Evolutionary conservation across 1,140 invertebrate genomes (phyloP).

Genomic region (Drosophila santomea): DNA sequence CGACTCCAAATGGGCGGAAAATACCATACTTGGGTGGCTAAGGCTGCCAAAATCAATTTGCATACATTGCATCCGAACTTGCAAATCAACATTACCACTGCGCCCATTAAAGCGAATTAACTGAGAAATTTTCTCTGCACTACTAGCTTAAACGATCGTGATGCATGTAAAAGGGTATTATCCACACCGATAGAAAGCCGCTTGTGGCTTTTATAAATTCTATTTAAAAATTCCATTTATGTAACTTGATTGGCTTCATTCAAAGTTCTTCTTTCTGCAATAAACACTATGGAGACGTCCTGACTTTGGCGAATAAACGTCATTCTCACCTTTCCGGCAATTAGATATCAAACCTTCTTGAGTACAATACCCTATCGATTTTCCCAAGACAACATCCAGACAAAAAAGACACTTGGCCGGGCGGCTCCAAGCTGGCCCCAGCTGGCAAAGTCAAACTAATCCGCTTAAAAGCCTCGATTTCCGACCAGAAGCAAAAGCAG

Average conservation of each 20-base stretch:
- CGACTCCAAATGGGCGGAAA: not conserved
- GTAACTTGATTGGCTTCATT: conserved; percentile 16
- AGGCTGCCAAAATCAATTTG: conserved; percentile 20
- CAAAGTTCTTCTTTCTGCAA: not conserved
- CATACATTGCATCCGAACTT: conserved; percentile 10
- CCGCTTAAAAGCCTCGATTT: conserved; percentile 76
- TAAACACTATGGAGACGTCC: not conserved
- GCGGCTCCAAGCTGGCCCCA: conserved; percentile 46
- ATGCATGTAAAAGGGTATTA: not conserved
- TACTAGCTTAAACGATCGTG: no score
- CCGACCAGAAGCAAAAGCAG: conserved; percentile 28
- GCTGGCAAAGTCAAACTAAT: conserved; percentile 75
- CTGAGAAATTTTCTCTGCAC: not conserved
- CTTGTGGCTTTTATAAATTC: not conserved
- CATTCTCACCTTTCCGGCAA: conserved; percentile 49
- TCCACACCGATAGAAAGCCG: not conserved
- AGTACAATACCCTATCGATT: conserved; percentile 76
- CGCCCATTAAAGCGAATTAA: not conserved
- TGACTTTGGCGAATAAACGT: conserved; percentile 21
- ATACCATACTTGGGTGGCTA: conserved; percentile 1
- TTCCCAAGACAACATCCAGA: conserved; percentile 32
- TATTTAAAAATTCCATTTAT: not conserved
- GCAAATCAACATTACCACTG: not conserved
- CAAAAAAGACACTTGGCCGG: conserved; percentile 22
- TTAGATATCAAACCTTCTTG: conserved; percentile 47